Base-by-base conservation (phyloP, 2,888 invertebrate genomes). In the Ephialtes manifestator region DNA sequence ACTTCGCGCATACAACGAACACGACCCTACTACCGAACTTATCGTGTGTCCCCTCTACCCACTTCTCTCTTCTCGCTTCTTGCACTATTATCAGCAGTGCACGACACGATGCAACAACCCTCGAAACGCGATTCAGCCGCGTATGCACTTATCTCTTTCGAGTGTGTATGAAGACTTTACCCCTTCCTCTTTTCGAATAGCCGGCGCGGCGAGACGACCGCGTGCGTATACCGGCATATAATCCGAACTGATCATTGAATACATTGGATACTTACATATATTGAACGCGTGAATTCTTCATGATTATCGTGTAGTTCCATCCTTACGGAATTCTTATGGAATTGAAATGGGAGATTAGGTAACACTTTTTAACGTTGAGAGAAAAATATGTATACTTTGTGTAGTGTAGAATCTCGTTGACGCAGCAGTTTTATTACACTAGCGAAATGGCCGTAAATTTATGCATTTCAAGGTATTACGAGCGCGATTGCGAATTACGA, bases 171-270 rank as follows among this genome's bases (percentile, higher is more conserved):
- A 20, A 55, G 71, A 39, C n/a, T 43, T n/a, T 75, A 67, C 24
- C 58, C 15, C 68, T 28, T 58, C 55, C 43, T 4, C 43, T 46
- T 20, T 48, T 51, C n/a, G 4, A 7, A 35, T 46, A 35, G 24
- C 46, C 60, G 28, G 35, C 18, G 53, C 24, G 3, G 28, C 60
- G 48, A 39, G 43, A 46, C 51, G 58, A 58, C 28, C 43, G 72
- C 60, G 63, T 78, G 55, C 39, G 24, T 79, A 78, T 79, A 78
- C 78, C 83, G 78, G 83, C 67, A 39, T 67, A 67, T 65, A 39
- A 39, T 39, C 10, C 10, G 39, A 39, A 39, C 39, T 10, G 10
- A 39, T 39, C 0, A 39, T 72, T 78, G 67, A 35, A 39, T 18
- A 18, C 39, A 10, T 35, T 65, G 39, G 3, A 24, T 18, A n/a